Conservation (phyloP, 2,888 invertebrate species). For the Uropetala carovei region DNA sequence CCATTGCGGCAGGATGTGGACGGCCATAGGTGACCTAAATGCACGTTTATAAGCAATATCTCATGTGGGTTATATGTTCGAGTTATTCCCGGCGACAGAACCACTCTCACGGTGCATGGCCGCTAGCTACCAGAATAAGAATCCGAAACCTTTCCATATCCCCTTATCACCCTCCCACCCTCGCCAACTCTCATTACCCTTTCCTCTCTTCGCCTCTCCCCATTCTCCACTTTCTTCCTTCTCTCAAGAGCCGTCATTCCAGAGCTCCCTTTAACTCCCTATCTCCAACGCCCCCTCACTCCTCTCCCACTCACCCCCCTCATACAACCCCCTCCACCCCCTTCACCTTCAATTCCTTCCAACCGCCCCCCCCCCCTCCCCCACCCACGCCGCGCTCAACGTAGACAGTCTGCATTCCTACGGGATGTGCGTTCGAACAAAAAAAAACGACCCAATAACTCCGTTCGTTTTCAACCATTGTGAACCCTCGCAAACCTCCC, state of each 20-base stretch:
- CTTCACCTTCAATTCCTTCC: background rate
- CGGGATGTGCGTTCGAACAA: slow-evolving; percentile 26
- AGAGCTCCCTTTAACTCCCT: background rate
- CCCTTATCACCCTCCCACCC: slow-evolving; percentile 10
- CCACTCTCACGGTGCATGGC: slow-evolving; percentile 17
- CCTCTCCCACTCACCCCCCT: background rate
- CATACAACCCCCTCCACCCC: background rate
- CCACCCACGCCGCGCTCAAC: slow-evolving; percentile 17
- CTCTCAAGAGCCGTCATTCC: slow-evolving; percentile 1
- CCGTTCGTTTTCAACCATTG: slow-evolving; percentile 53
- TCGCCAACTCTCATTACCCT: background rate
- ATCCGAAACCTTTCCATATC: background rate
- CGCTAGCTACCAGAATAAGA: background rate
- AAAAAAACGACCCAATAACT: slow-evolving; percentile 58
- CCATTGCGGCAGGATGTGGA: background rate
- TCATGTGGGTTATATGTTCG: background rate
- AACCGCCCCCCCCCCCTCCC: background rate
- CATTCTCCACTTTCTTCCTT: background rate
- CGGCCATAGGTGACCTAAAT: slow-evolving; percentile 10
- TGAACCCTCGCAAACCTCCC: background rate
- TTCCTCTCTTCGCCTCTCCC: background rate
- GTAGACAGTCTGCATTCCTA: slow-evolving; percentile 58
- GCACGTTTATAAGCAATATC: slow-evolving; percentile 32
- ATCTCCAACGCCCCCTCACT: background rate
- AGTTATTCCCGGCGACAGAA: background rate